These are phyloP conservation scores for Hofmannophila pseudospretella DNA, from an alignment of 2,888 invertebrate species.

Conservation along the genomic window DNA sequence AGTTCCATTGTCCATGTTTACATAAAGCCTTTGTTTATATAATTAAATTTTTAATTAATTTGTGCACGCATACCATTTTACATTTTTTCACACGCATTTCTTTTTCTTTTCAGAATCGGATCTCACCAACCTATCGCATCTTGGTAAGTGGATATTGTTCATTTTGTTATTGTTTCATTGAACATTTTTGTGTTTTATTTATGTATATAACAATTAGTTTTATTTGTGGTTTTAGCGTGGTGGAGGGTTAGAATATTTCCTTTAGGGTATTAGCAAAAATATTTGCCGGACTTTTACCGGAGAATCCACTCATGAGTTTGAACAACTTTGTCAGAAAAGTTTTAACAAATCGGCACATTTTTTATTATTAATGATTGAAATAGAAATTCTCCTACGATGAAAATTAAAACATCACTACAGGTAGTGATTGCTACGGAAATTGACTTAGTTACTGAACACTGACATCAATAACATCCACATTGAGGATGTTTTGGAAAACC, in stretches of 20 bases:
- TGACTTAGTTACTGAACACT: background rate
- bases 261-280: too few species aligned
- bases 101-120: constrained; percentile 79
- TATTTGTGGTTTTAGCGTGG: too few species aligned
- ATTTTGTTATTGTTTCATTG: constrained; percentile 15
- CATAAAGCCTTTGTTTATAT: constrained; percentile 1
- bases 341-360: too few species aligned
- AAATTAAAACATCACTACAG: background rate
- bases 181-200: too few species aligned
- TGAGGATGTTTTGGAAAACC: constrained; percentile 40
- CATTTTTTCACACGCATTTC: constrained; percentile 46
- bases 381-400: too few species aligned
- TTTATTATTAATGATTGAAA: too few species aligned
- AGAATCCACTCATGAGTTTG: too few species aligned
- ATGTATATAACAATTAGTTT: too few species aligned
- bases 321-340: too few species aligned
- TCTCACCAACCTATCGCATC: constrained; percentile 80
- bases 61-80: constrained; percentile 29
- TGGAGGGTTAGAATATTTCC: too few species aligned
- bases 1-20: background rate
- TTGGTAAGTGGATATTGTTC: constrained; percentile 72
- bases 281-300: too few species aligned
- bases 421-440: background rate
- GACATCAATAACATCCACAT: background rate
- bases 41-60: constrained; percentile 2